Evolutionary conservation across 2,113 vertebrate species (phyloP).

Genomic region (Sebastes fasciatus): DNA sequence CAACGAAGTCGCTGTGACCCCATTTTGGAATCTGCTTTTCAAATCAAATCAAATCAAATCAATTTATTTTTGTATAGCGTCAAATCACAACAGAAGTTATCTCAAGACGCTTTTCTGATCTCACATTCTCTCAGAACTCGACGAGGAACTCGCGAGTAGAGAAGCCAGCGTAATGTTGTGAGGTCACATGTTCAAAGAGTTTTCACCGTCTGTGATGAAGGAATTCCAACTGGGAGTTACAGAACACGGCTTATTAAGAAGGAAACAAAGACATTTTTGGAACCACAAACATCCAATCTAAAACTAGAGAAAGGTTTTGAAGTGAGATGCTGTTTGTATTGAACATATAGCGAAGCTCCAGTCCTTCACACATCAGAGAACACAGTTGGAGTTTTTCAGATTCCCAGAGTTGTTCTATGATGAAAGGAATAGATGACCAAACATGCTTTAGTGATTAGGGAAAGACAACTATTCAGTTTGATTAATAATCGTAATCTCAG

Average conservation of each 20-base stretch:
- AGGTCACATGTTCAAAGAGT: constrained; percentile 20
- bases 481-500: neutral
- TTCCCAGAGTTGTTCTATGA: neutral
- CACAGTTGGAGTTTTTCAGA: neutral
- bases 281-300: neutral
- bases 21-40: constrained; percentile 25
- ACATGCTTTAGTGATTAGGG: neutral
- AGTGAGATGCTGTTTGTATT: neutral
- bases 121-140: constrained; percentile 42
- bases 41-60: too few species aligned
- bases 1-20: neutral
- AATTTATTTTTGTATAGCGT: too few species aligned
- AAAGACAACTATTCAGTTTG: neutral
- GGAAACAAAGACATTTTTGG: neutral
- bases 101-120: constrained; percentile 39
- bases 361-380: neutral
- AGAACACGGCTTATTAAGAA: neutral
- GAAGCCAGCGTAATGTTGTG: neutral
- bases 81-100: too few species aligned
- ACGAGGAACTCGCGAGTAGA: neutral
- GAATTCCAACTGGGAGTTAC: neutral
- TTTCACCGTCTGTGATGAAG: neutral
- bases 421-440: neutral
- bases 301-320: neutral
- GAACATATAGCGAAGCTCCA: neutral